These are phyloP conservation scores for Pyrrhia umbra DNA, from an alignment of 2,888 invertebrate species.

Conservation along the genomic window DNA sequence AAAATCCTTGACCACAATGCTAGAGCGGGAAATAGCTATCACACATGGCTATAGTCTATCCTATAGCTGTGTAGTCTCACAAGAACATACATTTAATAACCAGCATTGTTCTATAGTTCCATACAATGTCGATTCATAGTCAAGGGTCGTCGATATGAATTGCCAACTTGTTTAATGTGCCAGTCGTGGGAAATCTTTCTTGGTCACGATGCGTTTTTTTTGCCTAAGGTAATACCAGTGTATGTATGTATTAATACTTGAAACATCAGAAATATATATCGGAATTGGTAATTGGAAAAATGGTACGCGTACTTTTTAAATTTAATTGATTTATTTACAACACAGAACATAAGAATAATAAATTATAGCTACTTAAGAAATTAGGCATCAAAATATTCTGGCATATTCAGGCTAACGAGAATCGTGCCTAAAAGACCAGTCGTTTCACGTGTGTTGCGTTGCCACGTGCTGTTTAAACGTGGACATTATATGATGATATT, in stretches of 20 bases:
- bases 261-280: slow-evolving; percentile 5
- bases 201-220: slow-evolving; percentile 62
- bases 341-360: too few relatives aligned
- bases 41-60: slow-evolving; percentile 22
- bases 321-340: too few relatives aligned
- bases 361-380: too few relatives aligned
- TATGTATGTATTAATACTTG: slow-evolving; percentile 3
- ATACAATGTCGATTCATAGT: slow-evolving; percentile 78
- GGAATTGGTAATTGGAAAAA: too few relatives aligned
- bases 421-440: too few relatives aligned
- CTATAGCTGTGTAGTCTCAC: slow-evolving; percentile 55
- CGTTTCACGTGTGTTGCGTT: too few relatives aligned
- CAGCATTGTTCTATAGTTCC: slow-evolving; percentile 68
- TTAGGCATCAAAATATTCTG: too few relatives aligned
- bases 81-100: slow-evolving; percentile 65
- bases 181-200: slow-evolving; percentile 73
- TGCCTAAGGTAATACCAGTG: slow-evolving; percentile 6
- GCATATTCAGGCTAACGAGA: too few relatives aligned
- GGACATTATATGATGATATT: too few relatives aligned
- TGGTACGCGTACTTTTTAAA: too few relatives aligned
- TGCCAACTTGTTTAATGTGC: slow-evolving; percentile 69
- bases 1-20: slow-evolving; percentile 51
- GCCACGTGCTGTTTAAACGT: too few relatives aligned
- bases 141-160: slow-evolving; percentile 77
- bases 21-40: slow-evolving; percentile 44